Evolutionary conservation across 2,797 vertebrate species (phyloP).

Genomic region (Benthosema pterotum): DNA sequence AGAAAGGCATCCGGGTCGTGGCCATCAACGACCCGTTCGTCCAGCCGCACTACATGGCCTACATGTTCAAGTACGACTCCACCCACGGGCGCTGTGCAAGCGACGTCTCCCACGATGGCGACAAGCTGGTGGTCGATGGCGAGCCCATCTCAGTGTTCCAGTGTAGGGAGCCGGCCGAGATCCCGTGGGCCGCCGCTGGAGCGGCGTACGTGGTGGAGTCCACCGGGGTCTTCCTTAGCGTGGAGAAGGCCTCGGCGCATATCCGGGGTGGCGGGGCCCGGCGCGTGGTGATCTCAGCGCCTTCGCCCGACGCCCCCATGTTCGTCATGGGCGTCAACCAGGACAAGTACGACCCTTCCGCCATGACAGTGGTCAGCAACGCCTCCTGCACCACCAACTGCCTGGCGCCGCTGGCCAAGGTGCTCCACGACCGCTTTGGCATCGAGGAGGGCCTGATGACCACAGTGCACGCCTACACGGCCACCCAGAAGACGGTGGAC

Average conservation of each 20-base stretch:
- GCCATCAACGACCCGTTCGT: too few species aligned
- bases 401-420: too few species aligned
- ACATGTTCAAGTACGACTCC: constrained; percentile 84
- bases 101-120: constrained; percentile 57
- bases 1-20: too few species aligned
- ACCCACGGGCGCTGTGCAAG: constrained; percentile 79
- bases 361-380: too few species aligned
- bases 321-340: constrained; percentile 83
- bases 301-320: constrained; percentile 79
- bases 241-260: constrained; percentile 75
- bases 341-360: constrained; percentile 54
- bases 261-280: constrained; percentile 72
- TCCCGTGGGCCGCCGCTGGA: constrained; percentile 74
- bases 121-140: constrained; percentile 70
- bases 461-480: too few species aligned
- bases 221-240: constrained; percentile 70
- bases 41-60: constrained; percentile 56
- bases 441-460: too few species aligned
- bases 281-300: constrained; percentile 75
- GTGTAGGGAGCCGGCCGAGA: constrained; percentile 75
- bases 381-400: too few species aligned
- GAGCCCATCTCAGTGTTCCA: constrained; percentile 73
- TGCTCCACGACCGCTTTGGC: too few species aligned
- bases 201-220: constrained; percentile 76
- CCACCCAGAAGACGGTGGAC: too few species aligned